phyloP scores from a whole-genome alignment of 92 coral and sea anemone genomes.

The Pocillopora meandrina region DNA sequence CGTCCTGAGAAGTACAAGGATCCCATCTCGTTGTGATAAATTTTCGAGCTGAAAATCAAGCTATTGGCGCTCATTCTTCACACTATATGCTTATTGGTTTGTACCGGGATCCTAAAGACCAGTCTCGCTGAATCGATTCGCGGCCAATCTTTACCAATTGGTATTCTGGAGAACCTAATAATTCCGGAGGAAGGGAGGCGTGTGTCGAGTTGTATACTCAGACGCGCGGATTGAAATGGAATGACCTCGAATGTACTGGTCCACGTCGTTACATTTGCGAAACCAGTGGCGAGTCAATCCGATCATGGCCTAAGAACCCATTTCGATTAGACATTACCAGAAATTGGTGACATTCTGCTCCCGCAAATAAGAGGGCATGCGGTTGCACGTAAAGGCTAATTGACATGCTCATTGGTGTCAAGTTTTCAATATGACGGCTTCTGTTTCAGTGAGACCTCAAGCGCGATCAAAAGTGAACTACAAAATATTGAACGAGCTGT shows the following conservation, averaged over 20 bases:
- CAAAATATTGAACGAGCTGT: no score
- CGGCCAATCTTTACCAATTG: background rate
- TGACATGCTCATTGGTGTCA: no score
- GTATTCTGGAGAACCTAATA: background rate
- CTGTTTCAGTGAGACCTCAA: no score
- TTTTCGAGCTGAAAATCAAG: background rate
- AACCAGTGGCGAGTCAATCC: background rate
- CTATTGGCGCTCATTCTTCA: background rate
- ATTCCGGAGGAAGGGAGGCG: background rate
- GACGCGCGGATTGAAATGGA: background rate
- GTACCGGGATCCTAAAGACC: background rate
- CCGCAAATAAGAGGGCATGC: no score
- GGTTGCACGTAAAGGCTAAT: no score
- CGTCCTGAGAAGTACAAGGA: slow-evolving; percentile 10
- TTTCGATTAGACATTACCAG: no score
- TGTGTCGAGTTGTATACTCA: background rate
- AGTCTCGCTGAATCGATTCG: background rate
- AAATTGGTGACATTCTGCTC: no score
- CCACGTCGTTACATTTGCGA: background rate
- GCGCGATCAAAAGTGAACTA: no score
- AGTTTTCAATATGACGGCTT: no score
- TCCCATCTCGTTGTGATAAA: background rate
- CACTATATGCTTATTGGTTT: background rate
- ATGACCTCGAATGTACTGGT: background rate
- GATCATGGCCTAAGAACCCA: no score